These are phyloP conservation scores for Sminthurides aquaticus DNA, from an alignment of 2,888 invertebrate genomes.

Conservation along the genomic window DNA sequence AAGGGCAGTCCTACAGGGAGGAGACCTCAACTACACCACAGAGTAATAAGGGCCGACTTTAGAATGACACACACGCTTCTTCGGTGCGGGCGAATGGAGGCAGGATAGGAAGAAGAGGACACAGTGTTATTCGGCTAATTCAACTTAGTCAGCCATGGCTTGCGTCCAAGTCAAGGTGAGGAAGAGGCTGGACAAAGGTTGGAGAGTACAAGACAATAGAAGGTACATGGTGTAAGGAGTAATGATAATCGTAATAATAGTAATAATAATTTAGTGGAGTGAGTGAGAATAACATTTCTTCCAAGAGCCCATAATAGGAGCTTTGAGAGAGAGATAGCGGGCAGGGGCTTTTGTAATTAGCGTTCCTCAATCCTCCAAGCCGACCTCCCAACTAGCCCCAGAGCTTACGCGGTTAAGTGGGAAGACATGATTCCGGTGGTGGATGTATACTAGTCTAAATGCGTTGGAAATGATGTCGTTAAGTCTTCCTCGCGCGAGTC, in stretches of 20 bases:
- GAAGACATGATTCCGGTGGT: constrained; percentile 15
- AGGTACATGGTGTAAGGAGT: not conserved
- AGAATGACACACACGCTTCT: too few relatives aligned
- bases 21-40: too few relatives aligned
- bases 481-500: constrained; percentile 28
- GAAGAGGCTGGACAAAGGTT: not conserved
- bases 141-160: not conserved
- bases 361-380: constrained; percentile 20
- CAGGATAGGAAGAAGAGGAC: not conserved
- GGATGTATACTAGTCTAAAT: constrained; percentile 27
- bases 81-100: too few relatives aligned
- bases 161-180: not conserved
- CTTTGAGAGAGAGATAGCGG: not conserved
- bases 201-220: not conserved
- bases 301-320: constrained; percentile 14
- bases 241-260: not conserved
- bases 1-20: too few relatives aligned
- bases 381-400: constrained; percentile 38
- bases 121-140: not conserved
- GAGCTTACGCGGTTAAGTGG: constrained; percentile 30
- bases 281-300: not conserved
- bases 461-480: constrained; percentile 40
- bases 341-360: constrained; percentile 34
- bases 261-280: not conserved
- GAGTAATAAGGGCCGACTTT: too few relatives aligned